Evolutionary conservation across 2,113 vertebrate genomes (phyloP), one percentile per base, ranked within the genome.

Genomic region (Alosa alosa): DNA sequence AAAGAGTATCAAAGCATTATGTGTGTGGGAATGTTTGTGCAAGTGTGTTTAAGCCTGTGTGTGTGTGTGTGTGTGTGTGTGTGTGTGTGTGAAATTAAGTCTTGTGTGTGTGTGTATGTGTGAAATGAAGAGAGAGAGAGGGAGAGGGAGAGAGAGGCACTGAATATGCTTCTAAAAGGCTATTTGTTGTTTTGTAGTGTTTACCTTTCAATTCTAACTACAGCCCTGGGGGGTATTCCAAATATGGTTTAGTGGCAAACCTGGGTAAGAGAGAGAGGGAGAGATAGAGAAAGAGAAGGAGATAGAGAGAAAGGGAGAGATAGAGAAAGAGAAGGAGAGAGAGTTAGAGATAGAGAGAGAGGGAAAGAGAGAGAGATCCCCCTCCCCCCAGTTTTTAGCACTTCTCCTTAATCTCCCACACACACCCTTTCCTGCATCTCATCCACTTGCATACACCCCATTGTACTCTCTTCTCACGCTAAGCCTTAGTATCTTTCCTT

Each of bases 11-110:
- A 68, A 31, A 25, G 31, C 64, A 68, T 68, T 64, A 22, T 82
- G 20, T 68, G 50, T 83, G 22, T 81, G 3, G 44, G 57, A 78
- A 11, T 49, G 18, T 83, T 6, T 64, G 57, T 64, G 22, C n/a
- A 1, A 6, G 22, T 64, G 22, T 64, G 22, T 64, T 0, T 64
- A 4, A 6, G 0, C n/a, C 22, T 64, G 57, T 64, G 57, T 64
- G 57, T 64, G 20, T 64, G 64, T 68, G n/a, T 68, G 64, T 68
- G 64, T 68, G n/a, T 13, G 72, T 31, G 17, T 83, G 47, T 81
- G 52, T 57, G 78, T 55, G 60, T 82, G 46, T 47, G 25, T 45
- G 6, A 41, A 41, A 41, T 41, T 41, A 41, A 41, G 4, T 86
- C 31, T 83, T 49, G 47, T 49, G 47, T 49, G 47, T 49, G 8